A percentile compares a stretch with the other conserved stretches of the same genome.
Conservation (phyloP, 2,888 invertebrate genomes). For the Drosophila austrosaltans region DNA sequence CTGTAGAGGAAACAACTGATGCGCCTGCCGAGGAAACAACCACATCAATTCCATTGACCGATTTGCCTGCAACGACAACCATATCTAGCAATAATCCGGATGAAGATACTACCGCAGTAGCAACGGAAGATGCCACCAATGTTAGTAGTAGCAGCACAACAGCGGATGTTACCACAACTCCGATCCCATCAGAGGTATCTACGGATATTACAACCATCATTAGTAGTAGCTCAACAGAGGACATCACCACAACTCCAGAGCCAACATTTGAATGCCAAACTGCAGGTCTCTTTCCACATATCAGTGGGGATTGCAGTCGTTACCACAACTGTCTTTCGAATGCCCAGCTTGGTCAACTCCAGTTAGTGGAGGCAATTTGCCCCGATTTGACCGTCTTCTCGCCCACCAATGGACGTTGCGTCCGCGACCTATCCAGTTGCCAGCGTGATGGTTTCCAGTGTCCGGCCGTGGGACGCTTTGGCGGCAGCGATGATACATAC, state of each 20-base stretch:
- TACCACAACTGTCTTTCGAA: conserved; percentile 63
- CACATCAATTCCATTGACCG: background rate
- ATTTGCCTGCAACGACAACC: conserved; percentile 4
- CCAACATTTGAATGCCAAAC: conserved; percentile 54
- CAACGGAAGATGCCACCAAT: background rate
- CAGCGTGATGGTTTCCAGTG: conserved; percentile 54
- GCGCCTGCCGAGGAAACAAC: conserved; percentile 28
- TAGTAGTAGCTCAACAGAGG: conserved; percentile 7
- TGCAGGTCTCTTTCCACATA: conserved; percentile 53
- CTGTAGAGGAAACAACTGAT: conserved; percentile 33
- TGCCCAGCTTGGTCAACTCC: conserved; percentile 33
- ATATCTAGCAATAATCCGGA: background rate
- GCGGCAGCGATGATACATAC: conserved; percentile 56
- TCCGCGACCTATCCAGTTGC: conserved; percentile 68
- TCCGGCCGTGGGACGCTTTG: conserved; percentile 53
- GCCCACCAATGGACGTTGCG: conserved; percentile 57
- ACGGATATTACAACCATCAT: background rate
- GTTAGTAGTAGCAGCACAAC: background rate
- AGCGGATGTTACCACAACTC: conserved; percentile 21
- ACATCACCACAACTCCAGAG: conserved; percentile 38
- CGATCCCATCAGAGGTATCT: conserved; percentile 10
- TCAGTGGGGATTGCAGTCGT: conserved; percentile 56
- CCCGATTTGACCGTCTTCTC: conserved; percentile 58
- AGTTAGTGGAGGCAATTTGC: conserved; percentile 48
- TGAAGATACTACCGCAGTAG: background rate